phyloP scores from a whole-genome alignment of 2,113 vertebrate species.

The Naja naja region DNA sequence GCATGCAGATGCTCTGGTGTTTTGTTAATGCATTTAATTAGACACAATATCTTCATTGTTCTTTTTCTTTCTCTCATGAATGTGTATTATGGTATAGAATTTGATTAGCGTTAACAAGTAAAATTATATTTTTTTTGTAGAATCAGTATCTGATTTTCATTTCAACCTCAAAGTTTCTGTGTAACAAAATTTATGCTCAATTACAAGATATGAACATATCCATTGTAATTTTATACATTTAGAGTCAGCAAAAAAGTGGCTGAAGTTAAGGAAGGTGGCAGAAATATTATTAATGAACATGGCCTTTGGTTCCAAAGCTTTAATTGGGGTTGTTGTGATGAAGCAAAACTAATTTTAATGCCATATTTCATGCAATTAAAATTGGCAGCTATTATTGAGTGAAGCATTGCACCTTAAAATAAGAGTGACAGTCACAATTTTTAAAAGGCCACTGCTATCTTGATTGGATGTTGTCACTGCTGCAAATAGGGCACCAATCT shows the following conservation, averaged over 20 bases:
- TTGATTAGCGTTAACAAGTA: slow-evolving; percentile 31
- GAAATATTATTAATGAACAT: slow-evolving; percentile 7
- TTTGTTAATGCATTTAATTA: slow-evolving; percentile 78
- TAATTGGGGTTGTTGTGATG: background rate
- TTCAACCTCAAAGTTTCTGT: background rate
- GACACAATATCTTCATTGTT: slow-evolving; percentile 79
- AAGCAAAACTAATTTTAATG: background rate
- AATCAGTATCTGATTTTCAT: background rate
- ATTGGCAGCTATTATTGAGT: background rate
- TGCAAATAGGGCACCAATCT: background rate
- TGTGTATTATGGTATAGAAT: slow-evolving; percentile 68
- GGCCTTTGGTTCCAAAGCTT: background rate
- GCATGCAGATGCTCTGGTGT: slow-evolving; percentile 86
- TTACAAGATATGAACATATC: background rate
- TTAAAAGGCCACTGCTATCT: background rate
- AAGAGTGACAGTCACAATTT: background rate
- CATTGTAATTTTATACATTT: background rate
- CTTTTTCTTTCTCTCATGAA: slow-evolving; percentile 57
- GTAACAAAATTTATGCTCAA: accelerated
- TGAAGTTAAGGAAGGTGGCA: background rate
- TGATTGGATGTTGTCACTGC: background rate
- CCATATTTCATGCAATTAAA: background rate
- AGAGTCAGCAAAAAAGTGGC: background rate
- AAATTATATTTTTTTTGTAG: slow-evolving; percentile 27
- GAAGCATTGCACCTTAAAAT: background rate